Evolutionary conservation across 1,140 invertebrate species (phyloP).

Genomic region (Ladona fulva): DNA sequence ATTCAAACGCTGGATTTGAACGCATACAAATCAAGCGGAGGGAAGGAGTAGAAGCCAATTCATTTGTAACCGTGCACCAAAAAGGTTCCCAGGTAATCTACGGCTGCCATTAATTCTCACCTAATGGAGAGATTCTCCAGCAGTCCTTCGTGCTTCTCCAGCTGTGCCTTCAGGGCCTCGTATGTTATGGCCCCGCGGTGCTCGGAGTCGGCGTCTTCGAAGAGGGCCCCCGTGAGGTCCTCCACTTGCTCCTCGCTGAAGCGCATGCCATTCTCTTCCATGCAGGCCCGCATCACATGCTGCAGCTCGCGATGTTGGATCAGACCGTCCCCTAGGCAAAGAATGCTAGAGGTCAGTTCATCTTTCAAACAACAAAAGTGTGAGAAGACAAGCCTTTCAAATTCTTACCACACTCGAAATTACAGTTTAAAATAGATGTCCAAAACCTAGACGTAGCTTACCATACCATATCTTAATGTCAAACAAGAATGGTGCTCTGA

Average conservation of each 20-base stretch:
- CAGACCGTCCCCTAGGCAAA: conserved; percentile 66
- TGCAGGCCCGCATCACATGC: conserved; percentile 83
- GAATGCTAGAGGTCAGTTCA: conserved; percentile 13
- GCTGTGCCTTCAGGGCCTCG: conserved; percentile 73
- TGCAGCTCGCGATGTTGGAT: conserved; percentile 82
- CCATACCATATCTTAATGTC: too few relatives aligned
- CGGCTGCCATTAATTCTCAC: conserved; percentile 36
- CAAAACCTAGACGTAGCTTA: too few relatives aligned
- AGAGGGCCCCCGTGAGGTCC: conserved; percentile 77
- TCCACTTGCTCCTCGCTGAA: conserved; percentile 82
- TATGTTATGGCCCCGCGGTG: conserved; percentile 78
- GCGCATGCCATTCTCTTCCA: conserved; percentile 90
- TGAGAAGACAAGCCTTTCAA: too few relatives aligned
- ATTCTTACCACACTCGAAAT: too few relatives aligned
- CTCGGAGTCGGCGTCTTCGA: conserved; percentile 80
- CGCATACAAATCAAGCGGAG: too few relatives aligned
- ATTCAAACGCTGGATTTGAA: too few relatives aligned
- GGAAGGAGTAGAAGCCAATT: too few relatives aligned
- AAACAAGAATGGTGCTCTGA: too few relatives aligned
- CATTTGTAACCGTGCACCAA: too few relatives aligned
- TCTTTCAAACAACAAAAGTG: too few relatives aligned
- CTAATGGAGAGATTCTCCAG: conserved; percentile 86
- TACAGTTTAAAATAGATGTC: too few relatives aligned
- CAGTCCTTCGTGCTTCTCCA: conserved; percentile 78
- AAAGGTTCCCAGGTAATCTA: too few relatives aligned